phyloP scores from a whole-genome alignment of 2,888 invertebrate species.

The Pachycephus smyrnensis region DNA sequence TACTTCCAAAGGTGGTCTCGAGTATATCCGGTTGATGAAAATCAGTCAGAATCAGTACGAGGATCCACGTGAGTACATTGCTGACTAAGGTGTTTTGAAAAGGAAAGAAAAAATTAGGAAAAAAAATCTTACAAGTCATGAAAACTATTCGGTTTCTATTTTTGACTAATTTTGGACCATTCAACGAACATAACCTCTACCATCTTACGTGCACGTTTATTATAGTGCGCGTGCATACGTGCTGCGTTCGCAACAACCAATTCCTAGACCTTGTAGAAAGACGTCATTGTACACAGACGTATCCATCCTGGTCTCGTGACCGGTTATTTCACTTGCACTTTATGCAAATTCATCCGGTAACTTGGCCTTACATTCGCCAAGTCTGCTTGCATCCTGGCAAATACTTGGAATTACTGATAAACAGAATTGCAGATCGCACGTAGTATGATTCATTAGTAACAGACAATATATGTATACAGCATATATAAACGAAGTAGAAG shows the following conservation, averaged over 20 bases:
- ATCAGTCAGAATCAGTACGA: slow-evolving; percentile 69
- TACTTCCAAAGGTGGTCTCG: slow-evolving; percentile 57
- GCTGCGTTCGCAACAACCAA: not conserved
- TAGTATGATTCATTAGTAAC: not conserved
- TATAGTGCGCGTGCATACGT: not conserved
- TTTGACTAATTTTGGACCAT: not conserved
- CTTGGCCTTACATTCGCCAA: not conserved
- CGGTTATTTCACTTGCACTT: not conserved
- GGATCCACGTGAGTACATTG: slow-evolving; percentile 62
- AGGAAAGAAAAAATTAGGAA: not conserved
- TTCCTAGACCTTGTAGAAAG: not conserved
- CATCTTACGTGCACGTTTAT: not conserved
- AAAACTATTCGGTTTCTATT: not conserved
- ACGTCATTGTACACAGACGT: not conserved
- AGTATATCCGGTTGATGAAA: slow-evolving; percentile 72
- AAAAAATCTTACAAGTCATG: not conserved
- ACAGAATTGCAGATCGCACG: not conserved
- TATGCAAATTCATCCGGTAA: not conserved
- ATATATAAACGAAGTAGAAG: not conserved
- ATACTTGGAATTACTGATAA: not conserved
- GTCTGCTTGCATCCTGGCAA: not conserved
- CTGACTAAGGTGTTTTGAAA: not conserved
- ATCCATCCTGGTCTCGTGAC: not conserved
- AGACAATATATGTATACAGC: not conserved
- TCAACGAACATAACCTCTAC: not conserved